phyloP scores from a whole-genome alignment of 2,888 invertebrate species.

The Blastobasis lacticolella region DNA sequence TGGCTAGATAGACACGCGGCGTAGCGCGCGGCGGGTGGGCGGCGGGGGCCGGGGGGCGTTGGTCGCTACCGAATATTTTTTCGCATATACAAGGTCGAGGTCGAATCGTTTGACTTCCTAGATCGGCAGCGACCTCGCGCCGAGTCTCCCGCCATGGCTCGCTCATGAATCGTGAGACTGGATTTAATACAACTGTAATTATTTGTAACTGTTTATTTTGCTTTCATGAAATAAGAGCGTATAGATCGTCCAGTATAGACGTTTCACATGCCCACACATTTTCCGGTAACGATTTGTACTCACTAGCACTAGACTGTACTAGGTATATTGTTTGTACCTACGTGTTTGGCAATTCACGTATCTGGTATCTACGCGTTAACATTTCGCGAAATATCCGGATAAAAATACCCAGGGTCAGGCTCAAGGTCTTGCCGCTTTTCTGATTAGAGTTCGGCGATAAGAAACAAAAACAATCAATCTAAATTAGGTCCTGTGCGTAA shows the following conservation, averaged over 20 bases:
- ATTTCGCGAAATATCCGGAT: conserved; percentile 67
- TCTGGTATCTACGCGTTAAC: conserved; percentile 41
- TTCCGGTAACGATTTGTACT: too few species aligned
- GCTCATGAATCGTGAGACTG: conserved; percentile 2
- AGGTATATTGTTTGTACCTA: conserved; percentile 9
- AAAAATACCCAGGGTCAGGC: conserved; percentile 71
- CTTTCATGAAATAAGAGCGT: background rate
- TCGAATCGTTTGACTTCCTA: conserved; percentile 67
- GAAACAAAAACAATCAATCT: conserved; percentile 27
- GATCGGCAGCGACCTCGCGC: conserved; percentile 43
- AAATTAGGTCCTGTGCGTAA: conserved; percentile 32
- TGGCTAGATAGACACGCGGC: background rate
- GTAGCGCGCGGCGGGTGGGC: conserved; percentile 10
- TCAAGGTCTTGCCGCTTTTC: conserved; percentile 67
- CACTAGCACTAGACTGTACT: background rate
- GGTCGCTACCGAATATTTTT: conserved; percentile 61
- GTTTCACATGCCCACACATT: too few species aligned
- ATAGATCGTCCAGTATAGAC: too few species aligned
- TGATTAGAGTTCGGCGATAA: conserved; percentile 65
- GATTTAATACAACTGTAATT: background rate
- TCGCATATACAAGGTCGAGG: conserved; percentile 68
- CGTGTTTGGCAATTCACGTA: conserved; percentile 39
- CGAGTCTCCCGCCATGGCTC: conserved; percentile 18
- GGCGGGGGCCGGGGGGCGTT: conserved; percentile 26
- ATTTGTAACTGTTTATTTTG: background rate